phyloP scores from a whole-genome alignment of 2,888 invertebrate species.

The Antheraea yamamai region DNA sequence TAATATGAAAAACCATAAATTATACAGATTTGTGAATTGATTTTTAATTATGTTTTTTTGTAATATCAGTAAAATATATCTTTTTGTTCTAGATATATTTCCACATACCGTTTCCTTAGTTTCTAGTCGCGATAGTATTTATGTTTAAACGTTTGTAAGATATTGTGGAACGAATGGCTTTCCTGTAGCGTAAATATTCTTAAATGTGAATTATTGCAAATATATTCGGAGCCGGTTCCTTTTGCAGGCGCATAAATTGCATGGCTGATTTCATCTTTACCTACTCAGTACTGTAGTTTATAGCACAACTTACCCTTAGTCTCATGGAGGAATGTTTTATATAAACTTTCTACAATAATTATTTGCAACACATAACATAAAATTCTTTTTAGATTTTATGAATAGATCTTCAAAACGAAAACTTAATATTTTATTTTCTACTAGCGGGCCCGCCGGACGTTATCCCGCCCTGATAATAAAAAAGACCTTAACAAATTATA shows the following conservation, averaged over 20 bases:
- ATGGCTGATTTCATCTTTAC: conserved; percentile 8
- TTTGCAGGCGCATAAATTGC: conserved; percentile 11
- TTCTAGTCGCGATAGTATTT: conserved; percentile 12
- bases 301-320: conserved; percentile 3
- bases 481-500: too few relatives aligned
- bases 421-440: neutral
- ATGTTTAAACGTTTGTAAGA: conserved; percentile 17
- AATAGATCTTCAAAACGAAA: neutral
- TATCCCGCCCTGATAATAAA: too few relatives aligned
- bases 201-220: conserved; percentile 41
- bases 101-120: neutral
- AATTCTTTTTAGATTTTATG: neutral
- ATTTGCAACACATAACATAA: conserved; percentile 45
- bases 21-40: too few relatives aligned
- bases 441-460: too few relatives aligned
- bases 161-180: conserved; percentile 31
- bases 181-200: conserved; percentile 38
- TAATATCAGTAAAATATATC: neutral
- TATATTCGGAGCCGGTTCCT: conserved; percentile 29
- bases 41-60: neutral
- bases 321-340: neutral
- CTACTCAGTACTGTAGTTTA: conserved; percentile 4
- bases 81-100: neutral
- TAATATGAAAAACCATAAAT: too few relatives aligned
- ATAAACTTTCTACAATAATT: neutral